Conservation (phyloP, 2,888 invertebrate genomes). For the Paralinhomoeus sp. region DNA sequence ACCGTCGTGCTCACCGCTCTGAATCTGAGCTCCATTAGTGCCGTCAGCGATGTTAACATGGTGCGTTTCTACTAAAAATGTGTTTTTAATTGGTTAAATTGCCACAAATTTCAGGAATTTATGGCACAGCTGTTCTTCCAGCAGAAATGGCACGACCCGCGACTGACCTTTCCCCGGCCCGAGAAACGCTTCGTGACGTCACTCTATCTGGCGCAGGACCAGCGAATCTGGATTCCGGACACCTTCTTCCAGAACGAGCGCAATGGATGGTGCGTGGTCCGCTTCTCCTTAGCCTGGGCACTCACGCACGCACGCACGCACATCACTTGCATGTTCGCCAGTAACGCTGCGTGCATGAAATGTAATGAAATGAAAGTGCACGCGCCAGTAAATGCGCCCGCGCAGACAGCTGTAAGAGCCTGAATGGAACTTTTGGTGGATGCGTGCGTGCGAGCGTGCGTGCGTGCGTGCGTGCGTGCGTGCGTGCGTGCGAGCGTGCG, state of each 20-base stretch:
- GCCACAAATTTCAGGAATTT: constrained; percentile 1
- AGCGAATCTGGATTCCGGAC: constrained; percentile 18
- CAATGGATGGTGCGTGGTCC: constrained; percentile 3
- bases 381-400: constrained; percentile 16
- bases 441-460: background rate
- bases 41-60: no score
- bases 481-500: no score
- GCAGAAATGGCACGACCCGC: constrained; percentile 2
- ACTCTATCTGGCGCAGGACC: constrained; percentile 18
- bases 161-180: background rate
- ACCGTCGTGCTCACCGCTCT: no score
- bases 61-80: background rate
- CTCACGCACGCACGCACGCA: no score
- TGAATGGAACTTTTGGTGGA: constrained; percentile 2
- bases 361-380: constrained; percentile 25
- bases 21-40: no score
- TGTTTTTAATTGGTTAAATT: background rate
- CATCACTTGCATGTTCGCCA: no score
- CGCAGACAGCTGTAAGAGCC: constrained; percentile 20
- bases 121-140: background rate
- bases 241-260: constrained; percentile 5
- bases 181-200: constrained; percentile 13
- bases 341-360: no score
- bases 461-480: no score
- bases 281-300: no score